Conservation (phyloP, 23 tunicate species). For the Halocynthia aurantium region DNA sequence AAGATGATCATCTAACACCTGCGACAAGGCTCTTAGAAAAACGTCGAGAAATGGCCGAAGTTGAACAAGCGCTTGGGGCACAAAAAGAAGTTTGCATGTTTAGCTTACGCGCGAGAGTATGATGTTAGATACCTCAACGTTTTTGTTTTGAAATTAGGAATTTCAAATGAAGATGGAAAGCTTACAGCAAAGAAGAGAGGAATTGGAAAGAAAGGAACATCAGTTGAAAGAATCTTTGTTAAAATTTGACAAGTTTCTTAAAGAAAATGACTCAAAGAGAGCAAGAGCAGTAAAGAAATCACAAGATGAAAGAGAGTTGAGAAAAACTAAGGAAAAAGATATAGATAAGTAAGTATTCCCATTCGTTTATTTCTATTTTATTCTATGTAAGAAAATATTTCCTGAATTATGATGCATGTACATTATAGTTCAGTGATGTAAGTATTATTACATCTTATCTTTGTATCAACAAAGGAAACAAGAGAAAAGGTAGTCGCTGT, state of each 20-base stretch:
- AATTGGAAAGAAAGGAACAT: constrained; percentile 90
- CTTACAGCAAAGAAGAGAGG: constrained; percentile 90
- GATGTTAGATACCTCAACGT: too few relatives aligned
- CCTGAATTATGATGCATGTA: too few relatives aligned
- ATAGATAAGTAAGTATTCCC: constrained; percentile 39
- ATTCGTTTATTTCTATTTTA: not conserved
- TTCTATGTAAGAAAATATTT: not conserved
- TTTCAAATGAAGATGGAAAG: constrained; percentile 99
- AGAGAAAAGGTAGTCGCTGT: too few relatives aligned
- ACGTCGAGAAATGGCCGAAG: constrained; percentile 96
- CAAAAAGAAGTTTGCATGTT: constrained; percentile 72
- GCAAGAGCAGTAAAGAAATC: constrained; percentile 89
- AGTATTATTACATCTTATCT: not conserved
- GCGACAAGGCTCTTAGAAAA: constrained; percentile 93
- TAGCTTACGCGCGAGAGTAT: not conserved
- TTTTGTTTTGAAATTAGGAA: constrained; percentile 37
- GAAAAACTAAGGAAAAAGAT: constrained; percentile 65
- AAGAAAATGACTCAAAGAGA: constrained; percentile 96
- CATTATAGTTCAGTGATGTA: not conserved
- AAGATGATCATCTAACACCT: constrained; percentile 94
- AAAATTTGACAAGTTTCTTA: constrained; percentile 92
- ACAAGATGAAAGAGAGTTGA: constrained; percentile 76
- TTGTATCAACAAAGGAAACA: not conserved
- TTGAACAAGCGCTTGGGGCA: constrained; percentile 91
- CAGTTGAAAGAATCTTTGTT: constrained; percentile 86